Base-by-base conservation (phyloP, 2,113 vertebrate species). In the Pluvialis apricaria region DNA sequence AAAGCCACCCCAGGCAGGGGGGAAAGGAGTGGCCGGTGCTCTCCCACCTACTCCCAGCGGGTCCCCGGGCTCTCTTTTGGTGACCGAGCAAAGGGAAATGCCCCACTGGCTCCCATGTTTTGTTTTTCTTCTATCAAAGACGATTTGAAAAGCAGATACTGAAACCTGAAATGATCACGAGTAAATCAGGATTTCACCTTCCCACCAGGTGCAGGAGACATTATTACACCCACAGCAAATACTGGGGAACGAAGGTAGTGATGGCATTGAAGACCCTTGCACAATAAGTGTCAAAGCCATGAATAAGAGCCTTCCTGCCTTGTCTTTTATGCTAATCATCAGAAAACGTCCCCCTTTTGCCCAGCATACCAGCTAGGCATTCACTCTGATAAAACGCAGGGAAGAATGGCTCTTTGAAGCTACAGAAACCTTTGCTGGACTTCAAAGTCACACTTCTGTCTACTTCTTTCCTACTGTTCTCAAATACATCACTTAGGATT, bases 11-110 rank as follows among this genome's bases (percentile, higher is more conserved):
- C 19, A 5, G 49, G 6, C 0, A 51, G 25, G 60, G 36, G 42
- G 38, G 6, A 15, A 24, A 47, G 77, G 32, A 75, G 45, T 0
- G 1, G 15, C 32, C 1, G 0, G 7, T 0, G 2, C 0, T 0
- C 11, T 47, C 38, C 51, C 75, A 31, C 57, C 45, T n/a, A 4
- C 18, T 29, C 61, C 58, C 38, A 11, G 2, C 0, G 0, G 7
- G 15, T 40, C 47, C 58, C 26, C 0, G 0, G 71, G 13, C 6
- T 44, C 14, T 1, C n/a, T 21, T 8, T 0, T 31, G 15, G 45
- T 5, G 79, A 5, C 73, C 11, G 14, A 13, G 52, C 0, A 6
- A 58, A 24, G 49, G 16, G 40, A 29, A 15, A 13, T 3, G 10
- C n/a, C 44, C 31, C 42, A 14, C 0, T 0, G 31, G 31, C 21